Evolutionary conservation across 2,797 vertebrate species (phyloP), one percentile per base, ranked within the genome.

Genomic region (Denticeps clupeoides): DNA sequence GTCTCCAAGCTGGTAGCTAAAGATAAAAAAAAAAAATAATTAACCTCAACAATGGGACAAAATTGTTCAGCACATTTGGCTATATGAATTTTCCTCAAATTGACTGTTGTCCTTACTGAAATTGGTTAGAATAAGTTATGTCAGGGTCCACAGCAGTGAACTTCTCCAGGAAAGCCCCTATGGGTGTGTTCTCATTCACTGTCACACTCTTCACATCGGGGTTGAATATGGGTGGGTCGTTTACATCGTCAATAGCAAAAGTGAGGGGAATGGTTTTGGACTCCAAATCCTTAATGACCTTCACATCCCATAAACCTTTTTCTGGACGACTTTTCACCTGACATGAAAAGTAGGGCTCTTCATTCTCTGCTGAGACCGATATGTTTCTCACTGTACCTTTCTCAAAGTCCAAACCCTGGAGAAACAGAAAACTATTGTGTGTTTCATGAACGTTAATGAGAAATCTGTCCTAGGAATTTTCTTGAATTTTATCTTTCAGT

Each of bases 141-240:
- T 76, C 71, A 7, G 32, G 33, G 24, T 73, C 73, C 3, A n/a
- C 33, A 3, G 72, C 73, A n/a, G 55, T 47, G 5, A 71, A 38
- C 2, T 32, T 62, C 11, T 26, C 41, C 2, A 58, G 43, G 3
- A 7, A 4, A 3, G 51, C 53, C 33, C 64, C 67, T 15, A 15
- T 5, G 8, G 22, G 7, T 11, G 54, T 45, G 29, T 72, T 65
- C 49, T 76, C 73, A 35, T 45, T 47, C 8, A 67, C 24, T 7
- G 3, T 12, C 7, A 56, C 32, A 1, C 42, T 7, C 21, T 53
- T 55, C 11, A 59, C 46, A 2, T 40, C 11, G 1, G 59, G 62
- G 2, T 28, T 45, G 45, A 76, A 76, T 6, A 49, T 7, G 0
- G 73, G 73, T 10, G 73, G 66, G 27, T 74, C 69, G 1, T 73